phyloP scores from a whole-genome alignment of 2,797 vertebrate genomes.

The Tapera naevia region DNA sequence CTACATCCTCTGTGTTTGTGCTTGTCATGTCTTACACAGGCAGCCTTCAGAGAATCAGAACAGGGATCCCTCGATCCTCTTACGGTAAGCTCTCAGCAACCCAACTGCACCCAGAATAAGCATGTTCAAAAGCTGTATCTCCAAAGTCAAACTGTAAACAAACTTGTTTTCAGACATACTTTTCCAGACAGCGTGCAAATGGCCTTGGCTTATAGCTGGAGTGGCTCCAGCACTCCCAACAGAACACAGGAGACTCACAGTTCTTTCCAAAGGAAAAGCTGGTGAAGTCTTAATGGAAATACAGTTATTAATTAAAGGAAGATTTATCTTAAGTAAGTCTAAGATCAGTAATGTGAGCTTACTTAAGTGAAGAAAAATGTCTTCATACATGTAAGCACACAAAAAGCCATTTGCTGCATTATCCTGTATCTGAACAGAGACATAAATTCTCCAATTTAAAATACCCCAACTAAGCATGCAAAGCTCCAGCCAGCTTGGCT shows the following conservation, averaged over 20 bases:
- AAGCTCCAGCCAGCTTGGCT: neutral
- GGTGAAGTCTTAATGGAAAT: neutral
- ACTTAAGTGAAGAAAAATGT: neutral
- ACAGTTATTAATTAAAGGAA: neutral
- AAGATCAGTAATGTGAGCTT: neutral
- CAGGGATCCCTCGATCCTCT: neutral
- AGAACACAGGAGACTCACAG: neutral
- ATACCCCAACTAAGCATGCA: neutral
- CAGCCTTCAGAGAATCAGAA: neutral
- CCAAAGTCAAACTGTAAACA: neutral
- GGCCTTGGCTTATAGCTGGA: neutral
- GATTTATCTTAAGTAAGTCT: neutral
- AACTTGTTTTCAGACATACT: neutral
- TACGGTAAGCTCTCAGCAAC: neutral
- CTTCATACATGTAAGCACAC: neutral
- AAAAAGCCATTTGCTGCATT: neutral
- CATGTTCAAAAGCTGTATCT: neutral
- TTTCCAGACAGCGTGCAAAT: accelerated
- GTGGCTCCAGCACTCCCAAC: neutral
- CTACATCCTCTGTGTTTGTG: neutral
- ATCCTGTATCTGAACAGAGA: neutral
- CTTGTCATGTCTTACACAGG: accelerated
- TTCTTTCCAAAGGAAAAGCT: neutral
- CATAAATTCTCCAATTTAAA: neutral
- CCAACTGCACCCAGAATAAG: neutral